Conservation (phyloP, 2,113 vertebrate genomes). For the Notothenia coriiceps region DNA sequence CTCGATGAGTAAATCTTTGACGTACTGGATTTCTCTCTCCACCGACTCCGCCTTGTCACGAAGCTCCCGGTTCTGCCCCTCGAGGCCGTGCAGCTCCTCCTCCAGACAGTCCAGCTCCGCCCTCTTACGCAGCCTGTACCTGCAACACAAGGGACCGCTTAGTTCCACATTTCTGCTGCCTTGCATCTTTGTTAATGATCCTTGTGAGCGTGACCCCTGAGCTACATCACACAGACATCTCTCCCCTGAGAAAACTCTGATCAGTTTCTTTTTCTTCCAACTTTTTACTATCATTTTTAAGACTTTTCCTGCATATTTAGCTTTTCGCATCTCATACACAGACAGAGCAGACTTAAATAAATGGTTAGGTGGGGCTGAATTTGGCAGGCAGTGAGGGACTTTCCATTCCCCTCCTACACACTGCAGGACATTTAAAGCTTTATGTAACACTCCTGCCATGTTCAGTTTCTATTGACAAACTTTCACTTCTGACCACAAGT, state of each 20-base stretch:
- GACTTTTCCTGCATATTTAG: not conserved
- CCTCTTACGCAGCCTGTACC: slow-evolving; percentile 93
- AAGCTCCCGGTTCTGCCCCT: slow-evolving; percentile 91
- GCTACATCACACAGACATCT: slow-evolving; percentile 6
- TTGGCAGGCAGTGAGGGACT: slow-evolving; percentile 70
- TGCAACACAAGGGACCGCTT: slow-evolving; percentile 51
- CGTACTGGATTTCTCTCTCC: slow-evolving; percentile 94
- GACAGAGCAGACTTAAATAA: slow-evolving; percentile 34
- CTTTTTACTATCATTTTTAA: not conserved
- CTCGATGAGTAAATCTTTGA: slow-evolving; percentile 94
- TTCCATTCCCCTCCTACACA: slow-evolving; percentile 59
- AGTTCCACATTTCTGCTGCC: slow-evolving; percentile 36
- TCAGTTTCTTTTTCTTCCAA: not conserved
- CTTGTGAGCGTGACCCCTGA: slow-evolving; percentile 26
- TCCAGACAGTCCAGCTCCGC: slow-evolving; percentile 92
- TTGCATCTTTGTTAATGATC: slow-evolving; percentile 49
- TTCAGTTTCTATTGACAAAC: not conserved
- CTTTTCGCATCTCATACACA: slow-evolving; percentile 19
- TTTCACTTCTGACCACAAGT: not conserved
- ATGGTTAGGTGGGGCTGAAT: slow-evolving; percentile 64
- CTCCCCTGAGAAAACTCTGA: slow-evolving; percentile 4
- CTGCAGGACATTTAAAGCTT: slow-evolving; percentile 51
- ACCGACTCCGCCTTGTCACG: slow-evolving; percentile 93
- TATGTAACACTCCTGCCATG: slow-evolving; percentile 8
- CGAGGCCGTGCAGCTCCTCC: slow-evolving; percentile 91